Base-by-base conservation (phyloP, 1,140 invertebrate species). In the Caligus rogercresseyi region DNA sequence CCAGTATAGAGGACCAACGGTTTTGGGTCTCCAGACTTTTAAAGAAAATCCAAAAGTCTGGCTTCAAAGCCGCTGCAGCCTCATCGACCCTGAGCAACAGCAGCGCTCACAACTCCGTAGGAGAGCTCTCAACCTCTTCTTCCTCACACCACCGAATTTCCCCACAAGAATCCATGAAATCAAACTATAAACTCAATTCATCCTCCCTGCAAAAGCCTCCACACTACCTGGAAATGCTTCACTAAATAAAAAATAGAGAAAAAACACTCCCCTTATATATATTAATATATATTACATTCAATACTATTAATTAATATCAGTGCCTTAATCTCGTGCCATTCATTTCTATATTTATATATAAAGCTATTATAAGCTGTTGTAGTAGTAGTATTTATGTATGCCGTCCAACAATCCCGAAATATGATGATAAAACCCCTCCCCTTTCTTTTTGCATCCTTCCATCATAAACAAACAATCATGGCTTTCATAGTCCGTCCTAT, bases 11-110 rank as follows among this genome's bases (percentile, higher is more conserved):
- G 43, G 89, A 94, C 64, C 92, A 96, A 73, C 86, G 91, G 70
- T 78, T 81, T 67, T 97, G 93, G 93, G 89, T 96, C 31, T 79
- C 83, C 54, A 80, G 88, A 66, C 78, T 97, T 19, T 84, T 85
- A 63, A 89, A 90, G 70, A 89, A 89, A 74, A 90, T 96, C 70
- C 85, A 91, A 74, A 90, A 91, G 72, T 85, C 85, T 75, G 91
- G 92, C 60, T 93, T 88, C 75, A 90, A 90, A 71, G 86, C 89
- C 18, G 70, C 71, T 24, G 57, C 15, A 23, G 19, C 21, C 13
- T 64, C 31, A 13, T 20, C 43, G 15, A 62, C 52, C 31, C 52
- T 53, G 7, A 21, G 20, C 31, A 24, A 19, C 20, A 19, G 54
- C 31, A 24, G 52, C 53, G 52, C 66, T 57, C 25, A 59, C 65